Evolutionary conservation across 2,113 vertebrate genomes (phyloP).

Genomic region (Tylochromis polylepis): DNA sequence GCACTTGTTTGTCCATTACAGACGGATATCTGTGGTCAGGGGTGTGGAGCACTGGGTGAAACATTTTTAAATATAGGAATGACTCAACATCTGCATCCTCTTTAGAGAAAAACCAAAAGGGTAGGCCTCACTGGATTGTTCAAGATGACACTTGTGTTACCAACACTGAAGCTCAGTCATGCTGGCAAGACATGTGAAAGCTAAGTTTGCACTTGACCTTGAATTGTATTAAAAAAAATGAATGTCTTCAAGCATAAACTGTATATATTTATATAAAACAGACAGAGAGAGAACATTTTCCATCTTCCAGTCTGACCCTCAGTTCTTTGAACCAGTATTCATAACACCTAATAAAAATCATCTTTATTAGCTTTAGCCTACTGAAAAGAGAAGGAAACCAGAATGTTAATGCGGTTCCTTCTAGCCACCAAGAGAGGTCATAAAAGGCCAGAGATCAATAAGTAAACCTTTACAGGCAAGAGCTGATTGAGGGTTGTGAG

Average conservation of each 20-base stretch:
- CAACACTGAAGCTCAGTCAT: not conserved
- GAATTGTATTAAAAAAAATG: not conserved
- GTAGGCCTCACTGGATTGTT: not conserved
- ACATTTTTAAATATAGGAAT: not conserved
- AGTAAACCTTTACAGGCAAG: not conserved
- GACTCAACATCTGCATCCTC: not conserved
- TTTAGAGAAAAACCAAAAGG: not conserved
- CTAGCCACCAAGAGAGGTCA: conserved; percentile 5
- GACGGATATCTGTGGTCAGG: not conserved
- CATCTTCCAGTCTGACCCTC: not conserved
- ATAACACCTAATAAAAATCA: not conserved
- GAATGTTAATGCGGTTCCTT: not conserved
- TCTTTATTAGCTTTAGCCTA: not conserved
- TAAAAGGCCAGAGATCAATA: conserved; percentile 28
- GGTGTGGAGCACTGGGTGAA: not conserved
- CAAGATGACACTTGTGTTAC: not conserved
- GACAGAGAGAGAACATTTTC: not conserved
- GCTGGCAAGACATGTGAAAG: not conserved
- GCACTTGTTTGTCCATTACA: not conserved
- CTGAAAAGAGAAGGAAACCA: not conserved
- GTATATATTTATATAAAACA: not conserved
- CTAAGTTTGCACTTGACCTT: not conserved
- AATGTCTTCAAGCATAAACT: not conserved
- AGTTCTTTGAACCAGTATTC: not conserved
- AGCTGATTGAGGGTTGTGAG: conserved; percentile 43